Evolutionary conservation across 2,797 vertebrate species (phyloP), one percentile per base, ranked within the genome.

Genomic region (Peromyscus eremicus): DNA sequence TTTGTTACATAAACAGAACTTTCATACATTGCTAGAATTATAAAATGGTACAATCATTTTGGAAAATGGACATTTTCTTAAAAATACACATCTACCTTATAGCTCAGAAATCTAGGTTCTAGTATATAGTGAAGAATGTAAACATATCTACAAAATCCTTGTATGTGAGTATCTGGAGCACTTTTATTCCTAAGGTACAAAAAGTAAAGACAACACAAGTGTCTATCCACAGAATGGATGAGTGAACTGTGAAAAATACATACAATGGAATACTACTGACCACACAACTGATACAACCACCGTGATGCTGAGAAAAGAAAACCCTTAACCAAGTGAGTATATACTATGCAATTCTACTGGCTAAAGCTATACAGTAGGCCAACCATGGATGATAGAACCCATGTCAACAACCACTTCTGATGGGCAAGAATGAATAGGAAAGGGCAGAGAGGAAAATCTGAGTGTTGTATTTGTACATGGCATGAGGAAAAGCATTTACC

Each of bases 41-140:
- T 40, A 70, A 92, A 86, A 91, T 64, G 12, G 29, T 71, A 34
- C 19, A 43, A 82, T 29, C 13, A 55, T 46, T 87, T 49, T 49
- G 1, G 52, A 92, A 93, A 94, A 82, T 6, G 27, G 25, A 34
- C n/a, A 34, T 23, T 88, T 88, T n/a, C 17, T 79, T 57, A 93
- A 27, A 93, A 90, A 68, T 23, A 94, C 7, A 70, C 14, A 57
- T 70, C 62, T 55, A 66, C 27, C 40, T 87, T 80, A 2, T 80
- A 55, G 23, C 49, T 80, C 17, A 80, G 52, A 55, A 55, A 80
- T 80, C 32, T 49, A 19, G 90, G 43, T 76, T 55, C 52, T 95
- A 12, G 60, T 90, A 46, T 52, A 46, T 25, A 92, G 16, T 29
- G 17, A 89, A 90, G 77, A 94, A 94, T 91, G 19, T 90, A 94